Conservation (phyloP, 2,113 vertebrate species). For the Varanus komodoensis region DNA sequence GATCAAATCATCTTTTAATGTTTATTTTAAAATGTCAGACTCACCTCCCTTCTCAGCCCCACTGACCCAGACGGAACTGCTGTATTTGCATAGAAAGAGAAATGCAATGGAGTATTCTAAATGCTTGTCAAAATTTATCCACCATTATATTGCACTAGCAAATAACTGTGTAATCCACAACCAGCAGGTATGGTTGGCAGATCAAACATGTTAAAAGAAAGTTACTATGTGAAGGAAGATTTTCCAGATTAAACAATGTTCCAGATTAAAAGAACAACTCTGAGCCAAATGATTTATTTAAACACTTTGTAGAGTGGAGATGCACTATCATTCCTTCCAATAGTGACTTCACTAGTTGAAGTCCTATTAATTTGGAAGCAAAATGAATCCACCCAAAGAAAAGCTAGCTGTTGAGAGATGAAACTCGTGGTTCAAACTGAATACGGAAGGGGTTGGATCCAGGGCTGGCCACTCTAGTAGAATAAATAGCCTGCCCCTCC, state of each 20-base stretch:
- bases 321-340: neutral
- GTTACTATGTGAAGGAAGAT: neutral
- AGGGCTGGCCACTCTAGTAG: no score
- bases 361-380: no score
- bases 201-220: neutral
- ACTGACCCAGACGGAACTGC: no score
- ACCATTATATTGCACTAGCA: no score
- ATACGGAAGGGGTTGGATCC: no score
- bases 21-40: neutral
- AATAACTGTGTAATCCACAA: no score
- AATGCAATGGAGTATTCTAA: neutral
- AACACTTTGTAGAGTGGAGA: neutral
- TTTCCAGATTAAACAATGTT: neutral
- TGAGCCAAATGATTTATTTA: neutral
- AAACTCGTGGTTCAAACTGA: no score
- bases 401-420: neutral
- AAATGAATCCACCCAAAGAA: neutral
- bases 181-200: neutral
- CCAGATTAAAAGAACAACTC: neutral
- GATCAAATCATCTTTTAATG: neutral
- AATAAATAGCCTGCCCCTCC: no score
- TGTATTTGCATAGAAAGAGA: neutral
- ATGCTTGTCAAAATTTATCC: neutral
- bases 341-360: no score
- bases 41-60: no score